A percentile compares a stretch with the other conserved stretches of the same genome.
Evolutionary conservation across 2,888 invertebrate species (phyloP).

Genomic region (Drosophila emarginata): DNA sequence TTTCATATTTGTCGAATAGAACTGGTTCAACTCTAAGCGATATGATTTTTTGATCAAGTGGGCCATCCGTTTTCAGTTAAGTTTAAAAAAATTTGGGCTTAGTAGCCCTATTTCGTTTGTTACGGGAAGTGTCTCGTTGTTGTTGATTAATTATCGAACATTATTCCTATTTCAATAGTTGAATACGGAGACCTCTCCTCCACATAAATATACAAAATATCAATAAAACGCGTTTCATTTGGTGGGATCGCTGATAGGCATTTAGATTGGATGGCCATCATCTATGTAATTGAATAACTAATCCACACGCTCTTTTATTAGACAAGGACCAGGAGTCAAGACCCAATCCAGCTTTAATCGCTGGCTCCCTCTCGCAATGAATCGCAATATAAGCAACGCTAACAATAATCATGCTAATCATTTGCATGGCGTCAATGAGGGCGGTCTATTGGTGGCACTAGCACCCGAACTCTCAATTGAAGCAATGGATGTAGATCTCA

Average conservation of each 20-base stretch:
- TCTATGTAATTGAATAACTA: neutral
- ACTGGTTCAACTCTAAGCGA: neutral
- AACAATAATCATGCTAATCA: constrained; percentile 33
- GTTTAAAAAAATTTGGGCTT: constrained; percentile 24
- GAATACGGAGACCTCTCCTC: constrained; percentile 59
- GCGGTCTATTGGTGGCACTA: constrained; percentile 33
- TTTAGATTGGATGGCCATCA: constrained; percentile 1
- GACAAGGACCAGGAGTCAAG: constrained; percentile 58
- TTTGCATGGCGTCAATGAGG: constrained; percentile 63
- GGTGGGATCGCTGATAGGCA: constrained; percentile 35
- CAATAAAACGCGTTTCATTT: constrained; percentile 54
- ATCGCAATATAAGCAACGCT: constrained; percentile 34
- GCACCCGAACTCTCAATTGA: constrained; percentile 18
- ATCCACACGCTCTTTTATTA: constrained; percentile 8
- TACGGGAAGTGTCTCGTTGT: constrained; percentile 59
- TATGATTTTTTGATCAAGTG: neutral
- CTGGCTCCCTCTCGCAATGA: constrained; percentile 57
- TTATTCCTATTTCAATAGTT: constrained; percentile 65
- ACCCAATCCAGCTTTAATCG: constrained; percentile 47
- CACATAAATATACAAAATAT: constrained; percentile 54
- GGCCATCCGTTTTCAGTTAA: constrained; percentile 12
- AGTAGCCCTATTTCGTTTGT: constrained; percentile 59
- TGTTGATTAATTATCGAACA: constrained; percentile 64
- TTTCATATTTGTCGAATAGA: neutral
- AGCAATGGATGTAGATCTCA: constrained; percentile 44